phyloP scores from a whole-genome alignment of 2,797 vertebrate species.

The Limosa lapponica region DNA sequence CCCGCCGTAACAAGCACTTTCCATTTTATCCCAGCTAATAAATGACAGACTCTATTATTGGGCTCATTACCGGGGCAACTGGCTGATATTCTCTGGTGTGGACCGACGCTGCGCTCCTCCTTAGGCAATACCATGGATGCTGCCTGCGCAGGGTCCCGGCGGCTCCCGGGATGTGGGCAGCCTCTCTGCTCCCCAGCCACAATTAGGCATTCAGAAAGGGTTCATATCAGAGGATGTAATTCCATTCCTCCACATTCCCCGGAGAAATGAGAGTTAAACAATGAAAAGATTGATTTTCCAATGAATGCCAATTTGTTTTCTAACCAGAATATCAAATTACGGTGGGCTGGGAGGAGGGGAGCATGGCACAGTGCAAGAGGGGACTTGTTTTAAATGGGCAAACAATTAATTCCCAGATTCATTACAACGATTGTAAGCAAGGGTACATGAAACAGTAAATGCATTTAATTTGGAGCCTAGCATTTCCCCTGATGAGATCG shows the following conservation, averaged over 20 bases:
- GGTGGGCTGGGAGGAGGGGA: not conserved
- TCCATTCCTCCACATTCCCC: slow-evolving; percentile 16
- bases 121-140: not conserved
- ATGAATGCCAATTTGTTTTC: slow-evolving; percentile 68
- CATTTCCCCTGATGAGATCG: slow-evolving; percentile 16
- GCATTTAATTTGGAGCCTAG: slow-evolving; percentile 58
- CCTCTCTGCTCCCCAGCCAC: not conserved
- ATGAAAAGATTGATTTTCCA: slow-evolving; percentile 70
- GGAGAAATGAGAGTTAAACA: slow-evolving; percentile 64
- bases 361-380: not conserved
- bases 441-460: slow-evolving; percentile 36
- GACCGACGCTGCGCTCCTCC: not conserved
- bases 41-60: not conserved
- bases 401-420: slow-evolving; percentile 70
- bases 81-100: accelerated
- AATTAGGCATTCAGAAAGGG: not conserved
- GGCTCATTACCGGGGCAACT: not conserved
- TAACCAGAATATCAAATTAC: slow-evolving; percentile 65
- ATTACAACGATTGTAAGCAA: slow-evolving; percentile 8
- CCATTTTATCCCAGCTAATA: not conserved
- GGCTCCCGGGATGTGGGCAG: accelerated
- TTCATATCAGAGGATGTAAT: slow-evolving; percentile 6
- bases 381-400: slow-evolving; percentile 40
- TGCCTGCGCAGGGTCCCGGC: accelerated
- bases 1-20: not conserved